These are phyloP conservation scores for Sapajus apella DNA, from an alignment of 2,113 vertebrate species.

Conservation along the genomic window DNA sequence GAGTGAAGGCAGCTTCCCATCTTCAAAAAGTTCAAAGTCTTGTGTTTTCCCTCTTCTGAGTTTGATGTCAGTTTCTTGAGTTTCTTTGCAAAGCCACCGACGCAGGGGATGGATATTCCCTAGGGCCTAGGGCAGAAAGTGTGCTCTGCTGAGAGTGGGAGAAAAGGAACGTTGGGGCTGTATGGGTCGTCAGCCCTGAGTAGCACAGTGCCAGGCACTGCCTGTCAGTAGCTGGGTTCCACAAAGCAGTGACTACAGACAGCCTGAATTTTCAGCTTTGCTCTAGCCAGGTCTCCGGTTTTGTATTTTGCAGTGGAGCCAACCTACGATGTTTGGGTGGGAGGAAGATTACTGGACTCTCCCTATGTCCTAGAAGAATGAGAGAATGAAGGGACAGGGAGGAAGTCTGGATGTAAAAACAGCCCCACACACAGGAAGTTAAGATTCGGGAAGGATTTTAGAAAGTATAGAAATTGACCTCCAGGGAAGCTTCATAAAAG, in stretches of 20 bases:
- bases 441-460: conserved; percentile 59
- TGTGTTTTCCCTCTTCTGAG: neutral
- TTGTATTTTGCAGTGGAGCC: conserved; percentile 67
- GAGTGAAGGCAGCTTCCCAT: conserved; percentile 15
- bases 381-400: neutral
- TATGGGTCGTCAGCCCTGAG: neutral
- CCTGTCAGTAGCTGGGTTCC: conserved; percentile 47
- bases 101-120: neutral
- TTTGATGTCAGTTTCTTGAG: conserved; percentile 29
- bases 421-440: conserved; percentile 67
- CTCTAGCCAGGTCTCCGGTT: conserved; percentile 33
- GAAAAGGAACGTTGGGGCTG: neutral
- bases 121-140: neutral
- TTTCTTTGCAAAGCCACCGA: conserved; percentile 21
- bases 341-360: conserved; percentile 42
- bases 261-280: conserved; percentile 22
- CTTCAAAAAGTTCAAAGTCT: conserved; percentile 5
- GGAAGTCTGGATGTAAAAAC: conserved; percentile 60
- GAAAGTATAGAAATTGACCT: conserved; percentile 66
- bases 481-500: conserved; percentile 44
- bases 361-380: conserved; percentile 34
- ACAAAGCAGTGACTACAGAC: conserved; percentile 58
- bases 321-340: conserved; percentile 53
- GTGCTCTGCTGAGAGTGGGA: neutral
- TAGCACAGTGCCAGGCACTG: conserved; percentile 1